These are phyloP conservation scores for Papilio aristodemus DNA, from an alignment of 1,140 invertebrate genomes.

Conservation along the genomic window DNA sequence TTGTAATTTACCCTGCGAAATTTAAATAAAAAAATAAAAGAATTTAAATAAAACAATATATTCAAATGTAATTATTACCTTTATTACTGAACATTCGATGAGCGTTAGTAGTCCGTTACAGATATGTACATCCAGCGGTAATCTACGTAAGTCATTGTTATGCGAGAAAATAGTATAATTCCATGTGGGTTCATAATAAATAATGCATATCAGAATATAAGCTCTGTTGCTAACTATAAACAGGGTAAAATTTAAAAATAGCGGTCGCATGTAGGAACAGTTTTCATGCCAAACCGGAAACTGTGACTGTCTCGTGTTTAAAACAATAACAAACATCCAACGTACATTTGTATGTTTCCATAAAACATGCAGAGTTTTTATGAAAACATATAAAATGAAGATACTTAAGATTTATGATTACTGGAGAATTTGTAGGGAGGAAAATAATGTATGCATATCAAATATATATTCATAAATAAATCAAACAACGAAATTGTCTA, in stretches of 20 bases:
- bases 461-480: too few relatives aligned
- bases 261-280: not conserved
- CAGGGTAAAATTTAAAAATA: constrained; percentile 16
- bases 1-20: not conserved
- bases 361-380: not conserved
- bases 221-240: not conserved
- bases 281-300: not conserved
- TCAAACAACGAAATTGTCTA: too few relatives aligned
- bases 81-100: not conserved
- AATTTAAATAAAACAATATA: not conserved
- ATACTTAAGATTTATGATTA: not conserved
- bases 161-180: too few relatives aligned
- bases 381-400: not conserved
- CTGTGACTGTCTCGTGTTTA: constrained; percentile 3
- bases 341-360: not conserved
- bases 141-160: too few relatives aligned
- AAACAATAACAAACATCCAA: not conserved
- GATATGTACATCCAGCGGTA: too few relatives aligned
- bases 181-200: not conserved
- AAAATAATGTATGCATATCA: too few relatives aligned
- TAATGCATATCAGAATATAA: not conserved
- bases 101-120: too few relatives aligned
- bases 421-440: not conserved
- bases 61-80: not conserved
- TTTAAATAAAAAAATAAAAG: not conserved